phyloP scores from a whole-genome alignment of 1,140 invertebrate genomes.

The Littorina saxatilis region DNA sequence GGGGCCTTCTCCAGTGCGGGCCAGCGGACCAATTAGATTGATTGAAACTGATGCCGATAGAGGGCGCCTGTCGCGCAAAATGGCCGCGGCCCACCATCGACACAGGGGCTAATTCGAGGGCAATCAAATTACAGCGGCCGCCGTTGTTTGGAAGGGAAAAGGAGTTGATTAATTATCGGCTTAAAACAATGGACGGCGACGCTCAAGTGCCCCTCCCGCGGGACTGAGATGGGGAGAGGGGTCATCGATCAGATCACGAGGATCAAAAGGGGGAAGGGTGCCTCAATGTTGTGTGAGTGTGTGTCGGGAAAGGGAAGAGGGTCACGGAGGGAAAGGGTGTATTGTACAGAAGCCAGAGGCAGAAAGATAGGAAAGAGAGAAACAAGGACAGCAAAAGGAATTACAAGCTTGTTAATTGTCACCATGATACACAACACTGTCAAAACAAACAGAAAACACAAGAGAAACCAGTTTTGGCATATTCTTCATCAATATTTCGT shows the following conservation, averaged over 20 bases:
- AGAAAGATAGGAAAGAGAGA: neutral
- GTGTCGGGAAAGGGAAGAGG: slow-evolving; percentile 10
- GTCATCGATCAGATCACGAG: neutral
- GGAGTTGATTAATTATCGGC: slow-evolving; percentile 35
- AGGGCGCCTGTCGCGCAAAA: neutral
- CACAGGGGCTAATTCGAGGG: slow-evolving; percentile 25
- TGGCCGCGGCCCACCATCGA: slow-evolving; percentile 13
- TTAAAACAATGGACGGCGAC: slow-evolving; percentile 33
- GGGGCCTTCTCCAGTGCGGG: neutral
- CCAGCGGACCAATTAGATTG: slow-evolving; percentile 31
- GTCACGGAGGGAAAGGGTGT: neutral
- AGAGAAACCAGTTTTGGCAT: too few species aligned
- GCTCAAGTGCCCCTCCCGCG: slow-evolving; percentile 20
- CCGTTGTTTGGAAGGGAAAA: slow-evolving; percentile 28
- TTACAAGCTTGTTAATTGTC: too few species aligned
- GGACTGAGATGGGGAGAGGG: neutral
- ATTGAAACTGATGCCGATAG: slow-evolving; percentile 30
- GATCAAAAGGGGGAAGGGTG: neutral
- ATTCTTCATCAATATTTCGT: too few species aligned
- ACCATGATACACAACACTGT: too few species aligned
- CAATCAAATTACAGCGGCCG: slow-evolving; percentile 34
- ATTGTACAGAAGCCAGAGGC: neutral
- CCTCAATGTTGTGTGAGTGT: too few species aligned
- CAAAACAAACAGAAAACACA: too few species aligned
- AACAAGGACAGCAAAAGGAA: neutral